These are phyloP conservation scores for Sericinus montela DNA, from an alignment of 2,888 invertebrate species.

Conservation along the genomic window DNA sequence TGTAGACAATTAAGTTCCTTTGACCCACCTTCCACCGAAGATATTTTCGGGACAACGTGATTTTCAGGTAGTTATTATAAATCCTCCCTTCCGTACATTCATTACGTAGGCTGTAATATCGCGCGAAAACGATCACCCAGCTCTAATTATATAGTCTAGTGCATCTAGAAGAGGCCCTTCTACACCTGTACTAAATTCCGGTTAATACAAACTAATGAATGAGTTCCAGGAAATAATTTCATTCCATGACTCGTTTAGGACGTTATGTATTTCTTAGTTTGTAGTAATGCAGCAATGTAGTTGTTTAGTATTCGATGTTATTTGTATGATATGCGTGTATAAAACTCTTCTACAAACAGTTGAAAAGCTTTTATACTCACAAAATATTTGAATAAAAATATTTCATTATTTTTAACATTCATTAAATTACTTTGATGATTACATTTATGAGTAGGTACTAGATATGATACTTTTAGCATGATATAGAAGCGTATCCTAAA, in stretches of 20 bases:
- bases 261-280: not conserved
- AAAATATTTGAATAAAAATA: not conserved
- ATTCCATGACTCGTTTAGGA: slow-evolving; percentile 5
- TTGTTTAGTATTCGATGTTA: not conserved
- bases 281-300: slow-evolving; percentile 4
- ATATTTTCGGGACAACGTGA: too few relatives aligned
- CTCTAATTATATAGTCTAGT: slow-evolving; percentile 72
- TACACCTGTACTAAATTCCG: slow-evolving; percentile 1
- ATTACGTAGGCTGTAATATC: slow-evolving; percentile 11
- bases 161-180: slow-evolving; percentile 46
- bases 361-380: not conserved
- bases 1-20: too few relatives aligned
- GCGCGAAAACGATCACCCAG: slow-evolving; percentile 42
- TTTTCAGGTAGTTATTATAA: too few relatives aligned
- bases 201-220: not conserved
- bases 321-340: too few relatives aligned
- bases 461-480: too few relatives aligned
- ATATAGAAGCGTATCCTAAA: too few relatives aligned
- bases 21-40: too few relatives aligned
- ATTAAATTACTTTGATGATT: too few relatives aligned
- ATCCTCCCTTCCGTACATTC: too few relatives aligned
- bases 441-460: too few relatives aligned
- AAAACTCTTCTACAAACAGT: not conserved
- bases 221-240: not conserved
- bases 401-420: not conserved